Evolutionary conservation across 2,797 vertebrate genomes (phyloP).

Genomic region (Aplochiton taeniatus): DNA sequence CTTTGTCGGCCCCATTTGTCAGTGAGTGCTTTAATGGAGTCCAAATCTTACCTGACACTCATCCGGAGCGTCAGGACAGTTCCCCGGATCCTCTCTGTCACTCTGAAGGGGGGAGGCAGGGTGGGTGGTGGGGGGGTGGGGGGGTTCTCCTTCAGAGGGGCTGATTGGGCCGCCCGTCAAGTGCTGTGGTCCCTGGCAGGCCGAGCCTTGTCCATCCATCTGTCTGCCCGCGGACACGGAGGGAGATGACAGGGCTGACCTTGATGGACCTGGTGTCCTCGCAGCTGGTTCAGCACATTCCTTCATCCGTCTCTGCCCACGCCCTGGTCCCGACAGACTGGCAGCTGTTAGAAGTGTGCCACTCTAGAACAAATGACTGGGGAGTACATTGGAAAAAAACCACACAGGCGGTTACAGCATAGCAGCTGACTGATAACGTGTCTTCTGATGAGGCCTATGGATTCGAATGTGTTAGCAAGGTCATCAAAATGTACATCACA

Average conservation of each 20-base stretch:
- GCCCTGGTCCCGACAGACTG: too few species aligned
- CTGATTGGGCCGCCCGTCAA: conserved; percentile 67
- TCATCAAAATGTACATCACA: too few species aligned
- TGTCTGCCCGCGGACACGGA: conserved; percentile 36
- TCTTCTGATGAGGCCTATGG: too few species aligned
- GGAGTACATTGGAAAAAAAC: too few species aligned
- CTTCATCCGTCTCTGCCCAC: not conserved
- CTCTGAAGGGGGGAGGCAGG: conserved; percentile 49
- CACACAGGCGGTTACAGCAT: too few species aligned
- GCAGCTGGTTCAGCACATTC: conserved; percentile 35
- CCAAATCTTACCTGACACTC: conserved; percentile 59
- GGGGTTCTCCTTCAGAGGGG: conserved; percentile 59
- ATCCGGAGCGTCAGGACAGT: conserved; percentile 52
- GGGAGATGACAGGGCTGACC: conserved; percentile 55
- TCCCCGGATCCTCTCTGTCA: conserved; percentile 62
- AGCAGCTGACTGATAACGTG: too few species aligned
- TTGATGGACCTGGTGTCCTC: conserved; percentile 47
- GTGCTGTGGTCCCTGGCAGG: conserved; percentile 32
- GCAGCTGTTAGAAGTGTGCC: too few species aligned
- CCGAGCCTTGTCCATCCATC: conserved; percentile 42
- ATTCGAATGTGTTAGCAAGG: too few species aligned
- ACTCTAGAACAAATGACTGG: too few species aligned
- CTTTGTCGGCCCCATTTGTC: too few species aligned
- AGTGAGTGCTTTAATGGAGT: conserved; percentile 58
- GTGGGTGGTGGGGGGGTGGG: too few species aligned